These are phyloP conservation scores for Chouioia cunea DNA, from an alignment of 2,888 invertebrate genomes.

Conservation along the genomic window DNA sequence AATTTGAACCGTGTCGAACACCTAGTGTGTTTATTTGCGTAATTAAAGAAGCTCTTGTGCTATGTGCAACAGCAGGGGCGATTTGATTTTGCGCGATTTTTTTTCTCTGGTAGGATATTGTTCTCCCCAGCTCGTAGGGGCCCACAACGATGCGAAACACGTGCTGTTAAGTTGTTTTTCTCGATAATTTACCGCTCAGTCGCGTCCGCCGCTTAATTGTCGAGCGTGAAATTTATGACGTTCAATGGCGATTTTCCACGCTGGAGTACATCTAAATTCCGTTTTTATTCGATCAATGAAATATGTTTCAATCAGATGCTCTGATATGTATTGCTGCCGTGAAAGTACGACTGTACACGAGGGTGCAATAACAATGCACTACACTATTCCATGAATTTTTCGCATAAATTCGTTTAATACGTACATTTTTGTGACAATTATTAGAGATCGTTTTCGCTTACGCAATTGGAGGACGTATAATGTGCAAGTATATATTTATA, in stretches of 20 bases:
- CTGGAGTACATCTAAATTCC: not conserved
- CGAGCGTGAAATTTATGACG: constrained; percentile 33
- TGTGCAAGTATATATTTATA: no score
- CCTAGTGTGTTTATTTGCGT: constrained; percentile 28
- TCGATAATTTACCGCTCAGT: constrained; percentile 35
- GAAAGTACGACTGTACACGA: no score
- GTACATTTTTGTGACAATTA: no score
- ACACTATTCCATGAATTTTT: no score
- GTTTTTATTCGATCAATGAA: no score
- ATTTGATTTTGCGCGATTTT: constrained; percentile 22
- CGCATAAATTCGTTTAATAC: no score
- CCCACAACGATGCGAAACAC: constrained; percentile 15
- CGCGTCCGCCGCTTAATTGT: constrained; percentile 35
- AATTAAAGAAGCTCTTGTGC: constrained; percentile 25
- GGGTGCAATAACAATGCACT: no score
- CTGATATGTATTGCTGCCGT: no score
- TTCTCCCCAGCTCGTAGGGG: not conserved
- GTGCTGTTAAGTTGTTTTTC: constrained; percentile 34
- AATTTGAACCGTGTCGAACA: constrained; percentile 21
- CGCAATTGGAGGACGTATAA: no score
- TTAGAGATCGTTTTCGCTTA: no score
- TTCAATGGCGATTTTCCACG: constrained; percentile 17
- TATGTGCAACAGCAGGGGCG: not conserved
- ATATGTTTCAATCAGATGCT: constrained; percentile 6
- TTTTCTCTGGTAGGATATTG: not conserved